Evolutionary conservation across 1,140 invertebrate genomes (phyloP), one percentile per base, ranked within the genome.

Genomic region (Melipona quadrifasciata): DNA sequence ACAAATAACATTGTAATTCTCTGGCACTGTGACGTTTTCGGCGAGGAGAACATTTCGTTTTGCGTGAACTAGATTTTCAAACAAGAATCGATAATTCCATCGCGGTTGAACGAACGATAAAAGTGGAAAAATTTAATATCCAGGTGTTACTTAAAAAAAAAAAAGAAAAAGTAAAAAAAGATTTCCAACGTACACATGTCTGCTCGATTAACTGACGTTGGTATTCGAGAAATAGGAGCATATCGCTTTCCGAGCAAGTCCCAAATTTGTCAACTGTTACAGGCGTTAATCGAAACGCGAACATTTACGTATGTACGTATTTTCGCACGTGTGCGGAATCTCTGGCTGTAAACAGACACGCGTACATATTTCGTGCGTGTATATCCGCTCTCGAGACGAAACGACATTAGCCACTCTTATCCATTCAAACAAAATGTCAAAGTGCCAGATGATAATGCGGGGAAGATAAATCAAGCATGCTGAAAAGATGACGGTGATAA

Each of bases 401-500:
- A 78, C 83, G 83, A 90, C 89, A 90, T 90, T 90, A 89, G 89
- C 88, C 82, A 87, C 92, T 92, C 91, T 94, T 94, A 94, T 94
- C 93, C 93, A 91, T 93, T 93, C 91, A 93, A 93, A 94, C 93
- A 92, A 94, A 94, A 94, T 94, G 93, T 95, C 94, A 94, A 94
- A 94, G 92, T 94, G 94, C 91, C 93, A 94, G 91, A 92, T 93
- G 93, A 94, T 94, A 94, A 94, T 94, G 90, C 91, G 86, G 90
- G 82, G 87, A 87, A 93, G 93, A 95, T 95, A 94, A 95, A 94
- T 95, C 94, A 94, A 93, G 92, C 91, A 88, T 93, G 93, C 90
- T 94, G 93, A 95, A 95, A 95, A 94, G 94, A 94, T 95, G 94
- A 94, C 94, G 93, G 92, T 94, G 94, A 94, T 95, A 94, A 94